phyloP scores from a whole-genome alignment of 1,140 invertebrate genomes.

The Ceratosolen solmsi region DNA sequence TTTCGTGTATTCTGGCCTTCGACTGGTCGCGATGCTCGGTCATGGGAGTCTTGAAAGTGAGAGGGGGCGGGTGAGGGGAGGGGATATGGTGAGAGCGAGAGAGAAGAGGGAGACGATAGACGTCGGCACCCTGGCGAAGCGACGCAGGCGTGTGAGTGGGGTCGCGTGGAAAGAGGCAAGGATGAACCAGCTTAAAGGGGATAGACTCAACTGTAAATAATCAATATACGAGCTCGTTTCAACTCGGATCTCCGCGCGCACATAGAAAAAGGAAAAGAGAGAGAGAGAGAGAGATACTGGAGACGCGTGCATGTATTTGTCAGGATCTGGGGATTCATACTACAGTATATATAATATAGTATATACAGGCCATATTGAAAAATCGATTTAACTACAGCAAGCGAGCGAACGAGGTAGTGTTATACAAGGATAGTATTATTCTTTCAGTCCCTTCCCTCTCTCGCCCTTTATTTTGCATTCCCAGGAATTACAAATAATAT shows the following conservation, averaged over 20 bases:
- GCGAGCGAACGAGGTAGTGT: no score
- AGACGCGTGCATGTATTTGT: background rate
- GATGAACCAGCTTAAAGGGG: constrained; percentile 73
- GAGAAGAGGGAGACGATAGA: constrained; percentile 45
- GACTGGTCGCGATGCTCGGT: background rate
- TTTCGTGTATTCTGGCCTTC: background rate
- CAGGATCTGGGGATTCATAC: no score
- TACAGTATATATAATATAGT: no score
- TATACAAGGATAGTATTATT: no score
- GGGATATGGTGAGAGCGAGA: constrained; percentile 52
- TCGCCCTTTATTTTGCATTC: no score
- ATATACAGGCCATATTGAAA: no score
- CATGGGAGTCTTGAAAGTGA: background rate
- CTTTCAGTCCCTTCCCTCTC: no score
- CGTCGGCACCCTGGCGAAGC: constrained; percentile 42
- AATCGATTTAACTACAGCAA: no score
- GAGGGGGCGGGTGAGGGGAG: no score
- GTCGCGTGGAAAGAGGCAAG: constrained; percentile 59
- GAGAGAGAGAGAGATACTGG: background rate
- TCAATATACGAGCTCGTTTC: constrained; percentile 67
- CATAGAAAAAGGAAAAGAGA: background rate
- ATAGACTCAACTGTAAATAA: constrained; percentile 69
- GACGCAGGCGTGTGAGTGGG: background rate
- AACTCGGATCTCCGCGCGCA: background rate
- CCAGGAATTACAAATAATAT: no score